These are phyloP conservation scores for Stenodema calcarata DNA, from an alignment of 2,888 invertebrate genomes.

Conservation along the genomic window DNA sequence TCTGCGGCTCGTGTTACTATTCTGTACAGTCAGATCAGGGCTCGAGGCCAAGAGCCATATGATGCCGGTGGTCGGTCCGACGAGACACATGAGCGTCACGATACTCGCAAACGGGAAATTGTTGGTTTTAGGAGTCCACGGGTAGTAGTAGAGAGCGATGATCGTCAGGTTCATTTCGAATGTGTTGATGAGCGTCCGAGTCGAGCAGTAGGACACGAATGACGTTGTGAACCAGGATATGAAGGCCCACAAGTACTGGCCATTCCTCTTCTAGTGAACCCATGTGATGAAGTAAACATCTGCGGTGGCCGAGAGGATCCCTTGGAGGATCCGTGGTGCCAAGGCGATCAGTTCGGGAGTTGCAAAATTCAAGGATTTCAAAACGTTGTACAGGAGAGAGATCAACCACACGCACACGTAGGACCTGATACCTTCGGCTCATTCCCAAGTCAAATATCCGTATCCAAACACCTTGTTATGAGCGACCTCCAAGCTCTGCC, in stretches of 20 bases:
- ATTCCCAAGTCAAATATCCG: constrained; percentile 98
- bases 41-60: no score
- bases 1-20: no score
- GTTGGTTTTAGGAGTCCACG: no score
- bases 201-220: no score
- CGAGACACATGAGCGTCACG: constrained; percentile 72
- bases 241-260: constrained; percentile 57
- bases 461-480: no score
- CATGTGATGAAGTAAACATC: constrained; percentile 73
- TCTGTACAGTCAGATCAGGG: no score
- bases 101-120: constrained; percentile 67
- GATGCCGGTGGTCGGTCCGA: constrained; percentile 86
- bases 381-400: constrained; percentile 73
- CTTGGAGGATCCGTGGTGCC: constrained; percentile 83
- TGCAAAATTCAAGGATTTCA: constrained; percentile 76
- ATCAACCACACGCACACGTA: constrained; percentile 84
- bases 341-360: constrained; percentile 69
- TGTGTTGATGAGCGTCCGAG: no score
- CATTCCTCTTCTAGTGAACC: constrained; percentile 58
- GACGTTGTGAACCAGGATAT: no score
- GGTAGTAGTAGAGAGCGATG: no score
- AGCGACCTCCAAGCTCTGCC: no score
- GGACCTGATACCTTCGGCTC: constrained; percentile 76
- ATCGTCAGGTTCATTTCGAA: no score
- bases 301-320: constrained; percentile 75